A percentile compares a stretch with the other conserved stretches of the same genome.
Conservation (phyloP, 2,888 invertebrate species). For the Lingula anatina region DNA sequence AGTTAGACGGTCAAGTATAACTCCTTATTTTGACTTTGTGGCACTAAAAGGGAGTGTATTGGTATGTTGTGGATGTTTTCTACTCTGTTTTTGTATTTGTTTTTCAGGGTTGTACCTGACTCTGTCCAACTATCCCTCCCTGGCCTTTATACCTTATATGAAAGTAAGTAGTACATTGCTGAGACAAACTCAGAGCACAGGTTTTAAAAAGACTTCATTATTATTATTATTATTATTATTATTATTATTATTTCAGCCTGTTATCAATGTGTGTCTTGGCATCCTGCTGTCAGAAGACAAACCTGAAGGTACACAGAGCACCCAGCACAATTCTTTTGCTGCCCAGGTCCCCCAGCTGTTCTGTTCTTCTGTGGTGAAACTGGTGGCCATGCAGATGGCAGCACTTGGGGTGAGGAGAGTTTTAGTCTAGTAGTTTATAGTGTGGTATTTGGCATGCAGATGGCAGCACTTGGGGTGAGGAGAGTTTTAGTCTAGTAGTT, state of each 20-base stretch:
- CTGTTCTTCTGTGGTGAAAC: slow-evolving; percentile 90
- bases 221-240: not conserved
- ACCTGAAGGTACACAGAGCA: no score
- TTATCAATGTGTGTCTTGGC: slow-evolving; percentile 57
- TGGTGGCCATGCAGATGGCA: slow-evolving; percentile 90
- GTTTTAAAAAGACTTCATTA: not conserved
- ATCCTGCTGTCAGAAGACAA: slow-evolving; percentile 70
- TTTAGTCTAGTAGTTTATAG: no score
- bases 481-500: no score
- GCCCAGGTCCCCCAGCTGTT: slow-evolving; percentile 94
- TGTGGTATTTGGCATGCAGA: slow-evolving; percentile 93
- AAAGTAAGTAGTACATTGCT: slow-evolving; percentile 64
- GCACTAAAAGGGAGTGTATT: no score
- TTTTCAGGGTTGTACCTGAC: slow-evolving; percentile 78
- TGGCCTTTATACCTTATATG: slow-evolving; percentile 88
- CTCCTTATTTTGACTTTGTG: no score
- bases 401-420: slow-evolving; percentile 75
- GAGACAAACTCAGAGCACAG: not conserved
- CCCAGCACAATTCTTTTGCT: no score
- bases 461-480: slow-evolving; percentile 83
- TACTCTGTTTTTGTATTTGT: slow-evolving; percentile 1
- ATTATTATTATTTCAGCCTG: slow-evolving; percentile 46
- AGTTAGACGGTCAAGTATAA: no score
- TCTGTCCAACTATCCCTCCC: slow-evolving; percentile 85
- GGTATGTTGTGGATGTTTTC: no score